Percentiles rank a stretch among this genome's conserved stretches.
Conservation (phyloP, 2,113 vertebrate genomes). For the Forbesichthys agassizii region DNA sequence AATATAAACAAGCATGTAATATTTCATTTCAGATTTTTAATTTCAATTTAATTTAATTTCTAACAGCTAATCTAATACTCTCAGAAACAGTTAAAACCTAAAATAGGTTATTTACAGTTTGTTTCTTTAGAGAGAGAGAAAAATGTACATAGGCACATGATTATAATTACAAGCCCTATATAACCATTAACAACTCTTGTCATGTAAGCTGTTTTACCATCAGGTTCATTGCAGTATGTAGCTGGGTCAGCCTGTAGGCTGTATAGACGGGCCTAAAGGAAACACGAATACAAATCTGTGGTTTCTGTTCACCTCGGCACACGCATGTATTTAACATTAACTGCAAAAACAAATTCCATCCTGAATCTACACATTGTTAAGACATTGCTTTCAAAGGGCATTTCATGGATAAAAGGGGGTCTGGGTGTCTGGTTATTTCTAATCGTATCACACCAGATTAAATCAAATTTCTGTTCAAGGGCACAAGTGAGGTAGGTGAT, state of each 20-base stretch:
- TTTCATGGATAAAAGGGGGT: too few relatives aligned
- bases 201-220: constrained; percentile 76
- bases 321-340: neutral
- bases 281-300: constrained; percentile 22
- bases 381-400: neutral
- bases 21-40: too few relatives aligned
- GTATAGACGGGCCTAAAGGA: constrained; percentile 91
- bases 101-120: too few relatives aligned
- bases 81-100: too few relatives aligned
- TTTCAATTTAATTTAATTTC: too few relatives aligned
- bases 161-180: neutral
- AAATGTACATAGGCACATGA: neutral
- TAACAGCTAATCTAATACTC: too few relatives aligned
- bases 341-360: neutral
- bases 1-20: neutral
- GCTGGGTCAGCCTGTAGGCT: constrained; percentile 95
- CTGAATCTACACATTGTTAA: constrained; percentile 15
- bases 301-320: neutral
- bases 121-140: too few relatives aligned
- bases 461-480: neutral
- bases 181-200: neutral
- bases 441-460: neutral
- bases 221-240: constrained; percentile 98
- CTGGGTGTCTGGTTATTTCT: neutral
- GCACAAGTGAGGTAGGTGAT: neutral